These are phyloP conservation scores for Otus sunia DNA, from an alignment of 2,113 vertebrate species.

Conservation along the genomic window DNA sequence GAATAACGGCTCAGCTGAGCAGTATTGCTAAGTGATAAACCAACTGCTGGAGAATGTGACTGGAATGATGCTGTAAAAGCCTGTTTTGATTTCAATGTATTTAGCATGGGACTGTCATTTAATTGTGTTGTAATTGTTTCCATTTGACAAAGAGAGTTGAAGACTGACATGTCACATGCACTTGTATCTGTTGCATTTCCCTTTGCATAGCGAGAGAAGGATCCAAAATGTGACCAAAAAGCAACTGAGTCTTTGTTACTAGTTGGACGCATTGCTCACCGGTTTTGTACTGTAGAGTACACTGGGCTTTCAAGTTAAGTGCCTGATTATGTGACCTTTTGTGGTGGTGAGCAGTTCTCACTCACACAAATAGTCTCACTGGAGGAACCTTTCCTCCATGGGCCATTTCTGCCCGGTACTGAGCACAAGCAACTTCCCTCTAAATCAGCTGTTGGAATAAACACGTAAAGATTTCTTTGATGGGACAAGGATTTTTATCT, in stretches of 20 bases:
- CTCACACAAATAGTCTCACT: neutral
- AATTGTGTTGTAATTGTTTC: slow-evolving; percentile 39
- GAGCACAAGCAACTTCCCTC: neutral
- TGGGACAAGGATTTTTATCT: neutral
- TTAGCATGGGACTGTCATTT: slow-evolving; percentile 16
- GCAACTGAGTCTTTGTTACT: neutral
- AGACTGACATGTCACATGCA: neutral
- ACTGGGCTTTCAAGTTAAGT: neutral
- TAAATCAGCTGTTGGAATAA: neutral
- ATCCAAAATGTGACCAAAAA: neutral
- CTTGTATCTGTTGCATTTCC: neutral
- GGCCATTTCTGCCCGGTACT: neutral
- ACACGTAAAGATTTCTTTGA: neutral
- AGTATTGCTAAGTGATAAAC: neutral
- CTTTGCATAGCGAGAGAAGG: neutral
- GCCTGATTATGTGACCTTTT: neutral
- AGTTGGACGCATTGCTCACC: neutral
- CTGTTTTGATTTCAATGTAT: slow-evolving; percentile 11
- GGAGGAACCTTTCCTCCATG: neutral
- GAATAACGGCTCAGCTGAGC: neutral
- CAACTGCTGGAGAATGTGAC: neutral
- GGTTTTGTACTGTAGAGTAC: neutral
- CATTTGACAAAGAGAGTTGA: slow-evolving; percentile 17
- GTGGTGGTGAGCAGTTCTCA: neutral
- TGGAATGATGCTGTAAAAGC: slow-evolving; percentile 8